phyloP scores from a whole-genome alignment of 2,797 vertebrate genomes.

The Mormyrus proboscirostris region DNA sequence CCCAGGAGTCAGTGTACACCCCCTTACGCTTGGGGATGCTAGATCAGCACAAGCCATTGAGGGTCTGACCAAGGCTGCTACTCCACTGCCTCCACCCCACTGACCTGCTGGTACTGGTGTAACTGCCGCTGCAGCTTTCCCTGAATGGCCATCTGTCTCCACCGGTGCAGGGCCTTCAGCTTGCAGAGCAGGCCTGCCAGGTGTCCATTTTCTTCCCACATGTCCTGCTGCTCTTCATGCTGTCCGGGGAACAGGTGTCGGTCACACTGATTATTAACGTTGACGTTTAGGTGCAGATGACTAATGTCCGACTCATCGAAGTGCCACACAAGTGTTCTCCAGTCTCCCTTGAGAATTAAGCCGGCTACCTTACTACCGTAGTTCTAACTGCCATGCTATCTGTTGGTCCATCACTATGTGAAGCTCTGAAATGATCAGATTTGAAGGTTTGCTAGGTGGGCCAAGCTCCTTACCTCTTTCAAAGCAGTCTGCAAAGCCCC shows the following conservation, averaged over 20 bases:
- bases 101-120: conserved; percentile 32
- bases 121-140: conserved; percentile 48
- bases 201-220: conserved; percentile 47
- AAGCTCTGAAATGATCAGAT: not conserved
- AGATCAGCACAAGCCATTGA: not conserved
- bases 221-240: conserved; percentile 57
- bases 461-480: conserved; percentile 4
- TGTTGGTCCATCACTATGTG: not conserved
- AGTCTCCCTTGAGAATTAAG: conserved; percentile 44
- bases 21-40: not conserved
- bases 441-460: not conserved
- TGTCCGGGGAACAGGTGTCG: conserved; percentile 27
- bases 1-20: not conserved
- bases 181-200: conserved; percentile 53
- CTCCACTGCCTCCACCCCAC: not conserved
- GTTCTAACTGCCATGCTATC: not conserved
- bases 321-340: not conserved
- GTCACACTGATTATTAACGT: not conserved
- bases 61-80: not conserved
- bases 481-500: not conserved
- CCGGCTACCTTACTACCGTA: conserved; percentile 40
- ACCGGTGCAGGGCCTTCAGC: conserved; percentile 51
- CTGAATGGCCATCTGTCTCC: conserved; percentile 54
- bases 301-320: not conserved
- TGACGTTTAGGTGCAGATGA: not conserved